Conservation (phyloP, 2,888 invertebrate genomes). For the Cerastis rubricosa region DNA sequence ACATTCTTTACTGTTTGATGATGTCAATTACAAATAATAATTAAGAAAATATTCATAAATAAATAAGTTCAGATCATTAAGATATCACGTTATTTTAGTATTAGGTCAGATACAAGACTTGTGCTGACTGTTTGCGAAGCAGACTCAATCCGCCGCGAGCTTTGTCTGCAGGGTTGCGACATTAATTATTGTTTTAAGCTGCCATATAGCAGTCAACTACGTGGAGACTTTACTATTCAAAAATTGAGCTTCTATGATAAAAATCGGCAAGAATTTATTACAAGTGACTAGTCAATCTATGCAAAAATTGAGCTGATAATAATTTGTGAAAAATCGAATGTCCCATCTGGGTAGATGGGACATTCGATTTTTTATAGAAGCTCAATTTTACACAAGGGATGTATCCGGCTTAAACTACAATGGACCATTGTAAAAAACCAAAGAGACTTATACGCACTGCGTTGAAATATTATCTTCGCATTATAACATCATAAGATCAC, state of each 20-base stretch:
- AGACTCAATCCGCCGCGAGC: neutral
- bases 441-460: neutral
- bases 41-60: neutral
- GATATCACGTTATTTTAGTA: neutral
- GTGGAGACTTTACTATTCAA: conserved; percentile 25
- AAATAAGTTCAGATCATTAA: neutral
- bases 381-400: neutral
- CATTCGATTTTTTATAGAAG: too few species aligned
- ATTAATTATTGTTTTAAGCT: neutral
- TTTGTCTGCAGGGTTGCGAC: neutral
- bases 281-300: conserved; percentile 33
- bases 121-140: neutral
- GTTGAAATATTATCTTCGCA: neutral
- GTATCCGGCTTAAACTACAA: neutral
- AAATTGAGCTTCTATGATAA: conserved; percentile 38
- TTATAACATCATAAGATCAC: too few species aligned
- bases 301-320: conserved; percentile 45
- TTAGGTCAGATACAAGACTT: neutral
- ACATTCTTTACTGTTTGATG: conserved; percentile 59
- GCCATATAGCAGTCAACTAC: neutral
- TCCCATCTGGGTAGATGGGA: too few species aligned
- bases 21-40: neutral
- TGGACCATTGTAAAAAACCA: neutral
- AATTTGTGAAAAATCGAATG: neutral
- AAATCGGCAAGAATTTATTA: conserved; percentile 27